A percentile compares a stretch with the other conserved stretches of the same genome.
These are phyloP conservation scores for Cotesia congregata DNA, from an alignment of 2,888 invertebrate genomes.

Conservation along the genomic window DNA sequence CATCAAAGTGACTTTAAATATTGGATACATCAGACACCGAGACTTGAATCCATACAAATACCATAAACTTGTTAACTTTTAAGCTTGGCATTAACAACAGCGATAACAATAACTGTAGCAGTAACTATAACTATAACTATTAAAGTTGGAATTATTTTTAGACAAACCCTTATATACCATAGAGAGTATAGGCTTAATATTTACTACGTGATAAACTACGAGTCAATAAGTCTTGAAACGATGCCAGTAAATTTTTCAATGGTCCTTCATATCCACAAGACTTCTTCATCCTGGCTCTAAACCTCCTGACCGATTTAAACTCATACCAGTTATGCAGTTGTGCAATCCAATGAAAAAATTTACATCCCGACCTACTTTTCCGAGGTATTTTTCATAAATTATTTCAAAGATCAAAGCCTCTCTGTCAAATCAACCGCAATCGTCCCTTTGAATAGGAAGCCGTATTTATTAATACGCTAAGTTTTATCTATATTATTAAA, in stretches of 20 bases:
- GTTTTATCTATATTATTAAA: too few species aligned
- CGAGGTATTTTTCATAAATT: constrained; percentile 9
- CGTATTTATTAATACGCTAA: too few species aligned
- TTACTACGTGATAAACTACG: constrained; percentile 17
- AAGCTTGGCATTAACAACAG: constrained; percentile 5
- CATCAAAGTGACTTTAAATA: neutral
- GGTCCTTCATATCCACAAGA: constrained; percentile 57
- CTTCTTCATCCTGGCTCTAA: neutral
- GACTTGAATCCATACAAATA: neutral
- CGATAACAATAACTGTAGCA: constrained; percentile 25
- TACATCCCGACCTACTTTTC: constrained; percentile 17
- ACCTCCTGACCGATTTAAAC: constrained; percentile 12
- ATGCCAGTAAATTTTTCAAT: constrained; percentile 64
- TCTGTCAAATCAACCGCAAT: neutral
- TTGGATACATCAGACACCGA: neutral
- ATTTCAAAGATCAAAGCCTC: neutral
- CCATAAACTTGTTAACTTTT: neutral
- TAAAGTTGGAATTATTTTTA: neutral
- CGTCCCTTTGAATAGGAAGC: too few species aligned
- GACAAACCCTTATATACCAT: neutral
- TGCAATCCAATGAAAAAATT: constrained; percentile 52
- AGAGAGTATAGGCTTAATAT: constrained; percentile 6
- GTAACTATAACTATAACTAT: neutral
- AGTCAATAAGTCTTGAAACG: constrained; percentile 55
- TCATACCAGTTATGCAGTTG: constrained; percentile 51